Conservation (phyloP, 1,140 invertebrate species). For the Lepidotrigona ventralis region DNA sequence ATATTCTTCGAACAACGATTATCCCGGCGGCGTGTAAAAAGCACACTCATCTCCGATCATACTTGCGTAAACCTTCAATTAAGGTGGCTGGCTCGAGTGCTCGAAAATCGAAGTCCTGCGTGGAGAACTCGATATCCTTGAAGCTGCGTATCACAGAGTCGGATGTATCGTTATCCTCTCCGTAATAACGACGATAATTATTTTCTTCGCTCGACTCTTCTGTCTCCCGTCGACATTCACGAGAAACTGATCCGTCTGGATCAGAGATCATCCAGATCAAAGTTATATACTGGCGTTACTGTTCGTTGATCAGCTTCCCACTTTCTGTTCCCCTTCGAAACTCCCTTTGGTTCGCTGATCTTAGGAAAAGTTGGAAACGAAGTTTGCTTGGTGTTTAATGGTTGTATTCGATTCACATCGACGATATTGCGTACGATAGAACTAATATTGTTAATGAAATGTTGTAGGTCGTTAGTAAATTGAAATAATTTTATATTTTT, state of each 20-base stretch:
- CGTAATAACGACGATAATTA: slow-evolving; percentile 55
- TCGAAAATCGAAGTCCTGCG: slow-evolving; percentile 28
- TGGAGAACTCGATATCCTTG: slow-evolving; percentile 57
- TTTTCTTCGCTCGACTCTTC: slow-evolving; percentile 15
- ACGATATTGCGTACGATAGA: neutral
- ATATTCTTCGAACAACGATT: slow-evolving; percentile 33
- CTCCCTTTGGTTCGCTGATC: neutral
- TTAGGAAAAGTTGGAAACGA: neutral
- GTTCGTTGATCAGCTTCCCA: slow-evolving; percentile 36
- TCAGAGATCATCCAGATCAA: slow-evolving; percentile 55
- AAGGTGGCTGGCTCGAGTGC: neutral
- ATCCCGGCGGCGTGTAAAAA: neutral
- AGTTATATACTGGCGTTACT: slow-evolving; percentile 29
- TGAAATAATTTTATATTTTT: no score
- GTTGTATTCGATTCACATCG: neutral
- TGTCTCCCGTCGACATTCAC: neutral
- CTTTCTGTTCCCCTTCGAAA: neutral
- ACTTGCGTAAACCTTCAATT: slow-evolving; percentile 42
- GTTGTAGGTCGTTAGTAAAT: neutral
- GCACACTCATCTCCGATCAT: neutral
- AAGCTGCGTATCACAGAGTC: neutral
- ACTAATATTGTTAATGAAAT: neutral
- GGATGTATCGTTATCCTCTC: slow-evolving; percentile 37
- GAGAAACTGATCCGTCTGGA: slow-evolving; percentile 36
- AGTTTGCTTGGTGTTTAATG: neutral